Evolutionary conservation across 2,797 vertebrate genomes (phyloP), one percentile per base, ranked within the genome.

Genomic region (Muscicapa striata): DNA sequence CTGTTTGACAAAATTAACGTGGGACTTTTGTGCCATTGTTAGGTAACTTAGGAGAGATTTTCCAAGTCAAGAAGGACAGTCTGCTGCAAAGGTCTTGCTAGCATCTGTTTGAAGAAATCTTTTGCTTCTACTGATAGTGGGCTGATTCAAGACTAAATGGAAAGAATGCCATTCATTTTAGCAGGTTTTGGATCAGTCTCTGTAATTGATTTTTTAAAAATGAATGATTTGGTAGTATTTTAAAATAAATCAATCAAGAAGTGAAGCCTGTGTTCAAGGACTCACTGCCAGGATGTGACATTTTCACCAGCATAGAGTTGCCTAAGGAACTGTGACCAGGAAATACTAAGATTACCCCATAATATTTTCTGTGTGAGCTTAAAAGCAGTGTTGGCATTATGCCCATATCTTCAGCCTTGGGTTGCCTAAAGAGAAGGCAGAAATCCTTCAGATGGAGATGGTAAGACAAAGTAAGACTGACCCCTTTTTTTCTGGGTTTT

Each of bases 321-420:
- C 70, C 63, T 79, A 61, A 84, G 32, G 87, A 67, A 89, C 63
- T 41, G 77, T 87, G 93, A 94, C 80, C 83, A 96, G 95, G 94
- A 96, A 95, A 84, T 93, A 48, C 67, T 86, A 74, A 90, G 89
- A 87, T 93, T 84, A 54, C 70, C 45, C 88, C 36, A 17, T 93
- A 89, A 87, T 94, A 87, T 96, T 96, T 95, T 94, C 83, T 80
- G 27, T 89, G 52, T 87, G 70, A 88, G 79, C 62, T 82, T 94
- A 96, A 96, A 95, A 96, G 95, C 74, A 88, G 57, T 89, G 17
- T 69, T 95, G 95, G 95, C 83, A 22, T 91, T 70, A 22, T 58
- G 90, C 93, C 87, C 55, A 0, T 24, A 11, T 90, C 49, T 88
- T 88, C 58, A 70, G 83, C 74, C 51, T 84, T 45, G 30, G 18